Base-by-base conservation (phyloP, 2,888 invertebrate genomes). In the Tenthredo notha region DNA sequence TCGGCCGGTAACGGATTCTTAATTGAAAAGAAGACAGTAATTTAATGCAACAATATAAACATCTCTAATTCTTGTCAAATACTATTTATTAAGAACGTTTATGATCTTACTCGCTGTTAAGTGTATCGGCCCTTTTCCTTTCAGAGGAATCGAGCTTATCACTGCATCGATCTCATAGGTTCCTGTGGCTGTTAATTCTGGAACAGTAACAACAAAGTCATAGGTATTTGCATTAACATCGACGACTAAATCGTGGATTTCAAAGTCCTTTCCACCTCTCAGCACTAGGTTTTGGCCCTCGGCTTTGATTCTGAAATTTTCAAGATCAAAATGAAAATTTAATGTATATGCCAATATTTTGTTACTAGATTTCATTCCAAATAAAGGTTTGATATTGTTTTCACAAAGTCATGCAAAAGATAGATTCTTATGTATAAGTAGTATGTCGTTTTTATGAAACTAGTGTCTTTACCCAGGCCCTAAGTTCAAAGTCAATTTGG, bases 201-300 rank as follows among this genome's bases (percentile, higher is more conserved):
- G 61, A 33, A 80, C n/a, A 6, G 18, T 40, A n/a, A 80, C 61
- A n/a, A 15, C 40, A 10, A 61, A 40, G 40, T 5, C 12, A 21
- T 40, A 61, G 12, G 61, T 61, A 40, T 80, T 47, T 21, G 58
- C 40, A 18, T 61, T n/a, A n/a, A 80, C 84, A 88, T 95, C 94
- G 84, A 95, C 92, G 21, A 95, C 95, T 15, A 80, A 21, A 21
- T 80, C 25, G 9, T 61, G 47, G 37, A 80, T 65, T 58, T 18
- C 18, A n/a, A 54, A 77, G 77, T 77, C 2, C 29, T 77, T 54
- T 18, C 21, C 77, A 54, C 77, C 77, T 18, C 7, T 29, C 33
- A 77, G 50, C 33, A 50, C 21, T 6, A 77, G 54, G 33, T 77
- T 37, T 5, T 15, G 29, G 33, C 77, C 77, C n/a, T 77, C 29